Percentiles rank a stretch among this genome's conserved stretches.
These are phyloP conservation scores for Peromyscus attwateri DNA, from an alignment of 2,797 vertebrate species.

Conservation along the genomic window DNA sequence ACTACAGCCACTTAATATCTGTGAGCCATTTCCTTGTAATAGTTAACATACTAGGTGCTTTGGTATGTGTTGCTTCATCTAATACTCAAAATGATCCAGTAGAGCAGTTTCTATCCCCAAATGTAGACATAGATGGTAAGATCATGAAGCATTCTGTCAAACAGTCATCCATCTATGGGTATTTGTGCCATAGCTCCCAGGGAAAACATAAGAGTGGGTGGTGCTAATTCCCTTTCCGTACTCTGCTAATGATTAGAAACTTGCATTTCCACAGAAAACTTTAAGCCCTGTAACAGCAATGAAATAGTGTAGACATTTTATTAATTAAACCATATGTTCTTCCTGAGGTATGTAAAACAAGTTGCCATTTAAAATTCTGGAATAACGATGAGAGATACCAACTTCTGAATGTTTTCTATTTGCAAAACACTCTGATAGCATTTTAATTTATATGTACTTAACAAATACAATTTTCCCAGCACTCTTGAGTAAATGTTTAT, in stretches of 20 bases:
- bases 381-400: not conserved
- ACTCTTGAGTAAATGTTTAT: not conserved
- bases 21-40: not conserved
- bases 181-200: not conserved
- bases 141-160: not conserved
- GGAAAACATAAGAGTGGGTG: not conserved
- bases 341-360: not conserved
- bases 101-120: not conserved
- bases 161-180: not conserved
- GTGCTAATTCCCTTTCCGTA: not conserved
- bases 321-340: slow-evolving; percentile 46
- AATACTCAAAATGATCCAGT: not conserved
- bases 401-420: not conserved
- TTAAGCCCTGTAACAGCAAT: not conserved
- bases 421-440: not conserved
- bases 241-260: not conserved
- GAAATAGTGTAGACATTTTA: slow-evolving; percentile 8
- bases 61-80: not conserved
- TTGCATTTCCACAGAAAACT: not conserved
- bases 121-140: not conserved
- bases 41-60: not conserved
- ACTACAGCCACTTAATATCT: not conserved
- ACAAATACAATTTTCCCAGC: not conserved
- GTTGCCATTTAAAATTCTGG: slow-evolving; percentile 33
- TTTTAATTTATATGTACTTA: not conserved